Percentiles rank a stretch among this genome's conserved stretches.
Conservation (phyloP, 2,797 vertebrate species). For the Urophycis tenuis region DNA sequence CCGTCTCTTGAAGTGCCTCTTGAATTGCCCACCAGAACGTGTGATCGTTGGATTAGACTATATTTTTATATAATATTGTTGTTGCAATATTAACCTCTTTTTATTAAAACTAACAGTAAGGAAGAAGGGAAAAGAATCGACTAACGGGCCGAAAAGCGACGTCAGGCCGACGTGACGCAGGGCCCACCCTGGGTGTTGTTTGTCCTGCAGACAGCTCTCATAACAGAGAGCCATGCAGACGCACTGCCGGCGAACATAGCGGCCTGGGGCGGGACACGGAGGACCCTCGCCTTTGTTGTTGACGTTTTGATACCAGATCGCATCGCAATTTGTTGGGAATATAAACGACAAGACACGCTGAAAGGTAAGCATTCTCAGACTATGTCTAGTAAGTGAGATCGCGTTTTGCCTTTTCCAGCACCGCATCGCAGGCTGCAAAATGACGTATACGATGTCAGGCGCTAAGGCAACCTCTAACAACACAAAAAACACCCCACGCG, state of each 20-base stretch:
- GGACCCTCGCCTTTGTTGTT: not conserved
- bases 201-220: not conserved
- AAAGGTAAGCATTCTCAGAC: not conserved
- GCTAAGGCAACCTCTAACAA: not conserved
- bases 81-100: not conserved
- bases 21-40: not conserved
- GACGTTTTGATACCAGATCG: not conserved
- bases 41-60: not conserved
- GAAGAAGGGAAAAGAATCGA: not conserved
- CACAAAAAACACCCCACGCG: not conserved
- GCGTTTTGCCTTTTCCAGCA: not conserved
- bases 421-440: slow-evolving; percentile 1
- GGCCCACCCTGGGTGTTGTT: not conserved
- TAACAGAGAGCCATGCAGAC: not conserved
- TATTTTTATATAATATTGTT: not conserved
- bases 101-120: not conserved
- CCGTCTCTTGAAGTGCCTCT: not conserved
- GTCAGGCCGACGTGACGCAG: not conserved
- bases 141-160: not conserved
- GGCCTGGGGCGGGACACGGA: not conserved
- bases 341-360: not conserved
- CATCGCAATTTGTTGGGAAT: not conserved
- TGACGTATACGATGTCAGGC: not conserved
- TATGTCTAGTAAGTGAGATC: not conserved
- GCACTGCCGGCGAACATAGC: not conserved